Evolutionary conservation across 2,797 vertebrate species (phyloP).

Genomic region (Carduelis carduelis): DNA sequence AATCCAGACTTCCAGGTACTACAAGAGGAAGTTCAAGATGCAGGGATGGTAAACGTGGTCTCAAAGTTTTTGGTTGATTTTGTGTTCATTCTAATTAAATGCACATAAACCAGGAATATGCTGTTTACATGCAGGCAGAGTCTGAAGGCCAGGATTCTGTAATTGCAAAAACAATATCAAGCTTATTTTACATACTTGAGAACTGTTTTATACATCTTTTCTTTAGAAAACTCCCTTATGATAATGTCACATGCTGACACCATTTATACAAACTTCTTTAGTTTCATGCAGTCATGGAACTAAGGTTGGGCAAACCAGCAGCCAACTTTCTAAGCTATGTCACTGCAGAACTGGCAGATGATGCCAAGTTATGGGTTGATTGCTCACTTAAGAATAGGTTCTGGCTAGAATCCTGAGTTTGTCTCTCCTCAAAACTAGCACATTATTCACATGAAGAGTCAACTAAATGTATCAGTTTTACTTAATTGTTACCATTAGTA

Average conservation of each 20-base stretch:
- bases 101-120: neutral
- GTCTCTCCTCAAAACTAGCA: neutral
- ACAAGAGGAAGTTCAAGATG: neutral
- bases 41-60: neutral
- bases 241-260: neutral
- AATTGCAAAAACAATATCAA: neutral
- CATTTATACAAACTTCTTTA: neutral
- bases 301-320: neutral
- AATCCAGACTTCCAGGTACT: neutral
- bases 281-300: neutral
- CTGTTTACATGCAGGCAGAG: neutral
- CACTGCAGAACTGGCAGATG: neutral
- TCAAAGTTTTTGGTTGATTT: neutral
- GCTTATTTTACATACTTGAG: neutral
- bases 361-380: neutral
- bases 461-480: neutral
- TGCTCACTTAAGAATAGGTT: neutral
- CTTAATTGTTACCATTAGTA: neutral
- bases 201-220: neutral
- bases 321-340: neutral
- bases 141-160: neutral
- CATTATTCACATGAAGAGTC: neutral
- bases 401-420: neutral
- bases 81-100: neutral
- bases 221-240: neutral